Base-by-base conservation (phyloP, 2,888 invertebrate genomes). In the Eristalis tenax region DNA sequence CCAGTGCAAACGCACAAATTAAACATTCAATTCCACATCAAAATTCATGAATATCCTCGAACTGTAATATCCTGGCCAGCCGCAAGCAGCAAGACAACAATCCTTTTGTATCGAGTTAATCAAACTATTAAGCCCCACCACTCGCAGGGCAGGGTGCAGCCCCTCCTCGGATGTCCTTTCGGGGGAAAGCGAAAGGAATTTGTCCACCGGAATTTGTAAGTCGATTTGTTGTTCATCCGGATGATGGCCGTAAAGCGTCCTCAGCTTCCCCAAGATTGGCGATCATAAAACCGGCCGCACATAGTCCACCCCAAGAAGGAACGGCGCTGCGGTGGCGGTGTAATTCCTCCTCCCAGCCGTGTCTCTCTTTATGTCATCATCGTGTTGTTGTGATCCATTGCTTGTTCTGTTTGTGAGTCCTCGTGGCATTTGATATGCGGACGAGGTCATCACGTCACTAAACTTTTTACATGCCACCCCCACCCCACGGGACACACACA, bases 391-490 rank as follows among this genome's bases (percentile, higher is more conserved):
- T 78, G 86, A 86, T 83, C 78, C 82, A 78, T 81, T 59, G 66
- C 18, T 13, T 32, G 23, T 68, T n/a, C 23, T 56, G 18, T 63
- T 61, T 69, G 63, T 63, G 63, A 13, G 64, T 69, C 69, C 40
- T 56, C 43, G 56, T 81, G 69, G 64, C 77, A 74, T 86, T 86
- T 86, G 71, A 82, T 83, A 83, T 86, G 74, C 83, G 82, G 78
- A 70, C 78, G 77, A 78, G 86, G 86, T 82, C 86, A 86, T 75
- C 86, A 86, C 86, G 77, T 86, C 43, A 83, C 74, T 74, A 83
- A 78, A 86, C 82, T 86, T 86, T 83, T 86, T 70, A 86, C 82
- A 78, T 75, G 78, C 73, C 57, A 11, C 15, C 40, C 1, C 18
- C 32, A 18, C 63, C 15, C 4, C 26, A 26, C 18, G 5, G 13